These are phyloP conservation scores for Eutolmus rufibarbis DNA, from an alignment of 2,888 invertebrate species.

Conservation along the genomic window DNA sequence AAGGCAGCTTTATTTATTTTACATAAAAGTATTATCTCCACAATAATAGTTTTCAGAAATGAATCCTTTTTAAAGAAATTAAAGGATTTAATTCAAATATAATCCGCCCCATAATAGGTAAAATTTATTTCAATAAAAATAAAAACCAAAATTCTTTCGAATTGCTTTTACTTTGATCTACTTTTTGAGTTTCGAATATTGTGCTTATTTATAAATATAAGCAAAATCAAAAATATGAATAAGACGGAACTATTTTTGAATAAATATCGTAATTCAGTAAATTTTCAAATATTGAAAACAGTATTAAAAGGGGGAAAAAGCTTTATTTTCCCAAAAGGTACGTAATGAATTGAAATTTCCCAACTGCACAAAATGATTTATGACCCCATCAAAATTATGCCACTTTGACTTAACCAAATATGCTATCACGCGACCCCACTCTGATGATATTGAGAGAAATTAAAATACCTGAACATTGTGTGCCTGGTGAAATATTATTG, in stretches of 20 bases:
- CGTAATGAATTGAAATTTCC: background rate
- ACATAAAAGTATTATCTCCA: too few species aligned
- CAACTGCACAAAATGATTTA: background rate
- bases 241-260: background rate
- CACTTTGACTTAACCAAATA: background rate
- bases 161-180: too few species aligned
- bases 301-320: background rate
- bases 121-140: too few species aligned
- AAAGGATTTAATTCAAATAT: too few species aligned
- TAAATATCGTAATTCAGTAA: background rate
- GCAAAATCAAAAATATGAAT: background rate
- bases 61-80: too few species aligned
- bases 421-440: background rate
- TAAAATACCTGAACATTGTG: slow-evolving; percentile 10
- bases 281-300: background rate
- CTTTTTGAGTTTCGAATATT: too few species aligned
- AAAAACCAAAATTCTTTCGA: too few species aligned
- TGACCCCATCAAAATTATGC: background rate
- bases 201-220: too few species aligned
- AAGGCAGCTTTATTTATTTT: too few species aligned
- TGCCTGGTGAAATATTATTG: slow-evolving; percentile 18
- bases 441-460: background rate
- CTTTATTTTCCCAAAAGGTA: background rate
- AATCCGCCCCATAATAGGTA: too few species aligned
- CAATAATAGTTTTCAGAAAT: too few species aligned